Base-by-base conservation (phyloP, 2,888 invertebrate genomes). In the Colletes collaris region DNA sequence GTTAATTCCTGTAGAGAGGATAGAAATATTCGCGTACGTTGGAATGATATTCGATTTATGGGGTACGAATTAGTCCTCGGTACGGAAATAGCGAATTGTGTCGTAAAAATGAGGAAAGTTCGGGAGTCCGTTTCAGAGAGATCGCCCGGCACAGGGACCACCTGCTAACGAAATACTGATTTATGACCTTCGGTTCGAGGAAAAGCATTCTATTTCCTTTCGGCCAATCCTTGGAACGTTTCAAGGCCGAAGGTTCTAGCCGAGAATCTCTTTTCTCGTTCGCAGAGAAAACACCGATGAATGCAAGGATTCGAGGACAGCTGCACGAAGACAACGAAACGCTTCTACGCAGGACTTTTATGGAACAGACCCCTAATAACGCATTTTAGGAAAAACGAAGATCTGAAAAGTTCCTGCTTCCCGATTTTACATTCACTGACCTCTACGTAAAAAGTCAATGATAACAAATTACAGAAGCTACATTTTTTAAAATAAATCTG, bases 81-180 rank as follows among this genome's bases (percentile, higher is more conserved):
- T 71, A 19, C 27, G 16, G 16, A 13, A 13, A 67, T 44, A 16
- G 27, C 65, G 76, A 68, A 68, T 53, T 70, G 66, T 71, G 58
- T 78, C 76, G 46, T 37, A 27, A 55, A 76, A 56, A 68, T 71
- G 67, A 67, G 27, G 71, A 64, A 76, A 76, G 71, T 58, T 55
- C 19, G 27, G n/a, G n/a, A 56, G 44, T 55, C 13, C 59, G 49
- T 63, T 77, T 64, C 27, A 5, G 35, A 50, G 35, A 10, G 37
- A 35, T 37, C 19, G 52, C 37, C 58, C 13, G 11, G 27, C 27
- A 27, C 27, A 27, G 27, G 27, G 73, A 64, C 80, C 79, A 79
- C 73, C 70, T 79, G 79, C 81, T 81, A 72, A 70, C 72, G 74
- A 58, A 83, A 79, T 44, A 46, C 59, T 79, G 82, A 84, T 82